Evolutionary conservation across 53 echinoderm and acorn worm genomes (phyloP), one percentile per base, ranked within the genome.

Genomic region (Zoroaster sp.): DNA sequence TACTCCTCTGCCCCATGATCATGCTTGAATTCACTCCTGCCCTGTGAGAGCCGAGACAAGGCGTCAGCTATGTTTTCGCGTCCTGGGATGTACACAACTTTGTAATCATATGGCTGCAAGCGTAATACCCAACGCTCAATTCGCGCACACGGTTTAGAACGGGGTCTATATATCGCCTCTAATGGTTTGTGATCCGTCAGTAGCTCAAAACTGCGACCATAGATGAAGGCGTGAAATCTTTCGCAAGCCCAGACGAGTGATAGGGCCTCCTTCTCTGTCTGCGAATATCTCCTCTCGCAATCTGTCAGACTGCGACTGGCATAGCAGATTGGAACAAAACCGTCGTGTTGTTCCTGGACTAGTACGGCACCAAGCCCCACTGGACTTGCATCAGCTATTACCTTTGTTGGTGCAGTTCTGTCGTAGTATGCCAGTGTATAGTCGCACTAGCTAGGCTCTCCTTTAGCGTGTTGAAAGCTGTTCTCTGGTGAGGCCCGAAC

Each of bases 301-400:
- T 88, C 70, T 11, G 83, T 90, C 63, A 89, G 54, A 11, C 73
- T 37, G 32, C 77, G 49, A 35, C 83, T 89, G 12, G 83, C 92
- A 55, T 93, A 88, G 32, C 66, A 74, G 9, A 93, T 80, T 35
- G 83, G 74, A 88, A 40, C 0, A n/a, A 73, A 49, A 51, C 66
- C 28, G 12, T 88, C 88, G 55, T 34, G 51, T 46, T 88, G 88
- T 30, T 35, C 44, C 78, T 94, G 88, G 4, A 90, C 75, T 31
- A 94, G 41, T 0, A 94, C 90, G 3, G 92, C 94, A 31, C 90
- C 95, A 13, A 93, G 40, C 10, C 95, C 95, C 10, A 93, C 93
- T 25, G 91, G 89, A 41, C 93, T 95, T 4, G 85, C 95, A 34
- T 93, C 93, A 36, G 83, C 82, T 18, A 93, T 88, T 2, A 89